These are phyloP conservation scores for Danio tinwini DNA, from an alignment of 2,797 vertebrate genomes.

Conservation along the genomic window DNA sequence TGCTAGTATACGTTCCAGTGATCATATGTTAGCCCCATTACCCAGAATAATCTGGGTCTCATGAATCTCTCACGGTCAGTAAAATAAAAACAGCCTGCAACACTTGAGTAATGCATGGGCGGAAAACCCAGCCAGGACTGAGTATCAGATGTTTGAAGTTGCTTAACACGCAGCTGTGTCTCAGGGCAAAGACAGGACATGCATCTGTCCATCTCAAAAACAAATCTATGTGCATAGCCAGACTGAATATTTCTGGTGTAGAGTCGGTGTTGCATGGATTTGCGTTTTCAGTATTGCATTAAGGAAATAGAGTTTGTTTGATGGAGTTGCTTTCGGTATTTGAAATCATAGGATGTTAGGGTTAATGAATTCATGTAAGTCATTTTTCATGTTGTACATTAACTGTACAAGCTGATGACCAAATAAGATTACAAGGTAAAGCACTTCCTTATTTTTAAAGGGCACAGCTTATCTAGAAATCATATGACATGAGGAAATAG, in stretches of 20 bases:
- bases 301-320: not conserved
- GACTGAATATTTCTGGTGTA: not conserved
- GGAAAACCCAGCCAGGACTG: conserved; percentile 33
- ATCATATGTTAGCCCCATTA: conserved; percentile 15
- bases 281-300: not conserved
- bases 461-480: not conserved
- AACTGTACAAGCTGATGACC: not conserved
- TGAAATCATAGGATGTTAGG: not conserved
- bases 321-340: not conserved
- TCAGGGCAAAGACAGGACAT: not conserved
- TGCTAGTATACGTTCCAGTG: conserved; percentile 13
- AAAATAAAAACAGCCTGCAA: conserved; percentile 30
- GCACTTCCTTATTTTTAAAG: not conserved
- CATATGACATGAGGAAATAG: not conserved
- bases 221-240: conserved; percentile 6
- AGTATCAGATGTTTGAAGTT: conserved; percentile 37
- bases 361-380: not conserved
- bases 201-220: conserved; percentile 20
- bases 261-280: not conserved
- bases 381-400: not conserved
- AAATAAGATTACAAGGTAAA: conserved; percentile 14
- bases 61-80: not conserved
- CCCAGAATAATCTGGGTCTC: not conserved
- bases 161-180: conserved; percentile 31
- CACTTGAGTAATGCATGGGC: conserved; percentile 43